Evolutionary conservation across 1,140 invertebrate species (phyloP), one percentile per base, ranked within the genome.

Genomic region (Drosophila jambulina): DNA sequence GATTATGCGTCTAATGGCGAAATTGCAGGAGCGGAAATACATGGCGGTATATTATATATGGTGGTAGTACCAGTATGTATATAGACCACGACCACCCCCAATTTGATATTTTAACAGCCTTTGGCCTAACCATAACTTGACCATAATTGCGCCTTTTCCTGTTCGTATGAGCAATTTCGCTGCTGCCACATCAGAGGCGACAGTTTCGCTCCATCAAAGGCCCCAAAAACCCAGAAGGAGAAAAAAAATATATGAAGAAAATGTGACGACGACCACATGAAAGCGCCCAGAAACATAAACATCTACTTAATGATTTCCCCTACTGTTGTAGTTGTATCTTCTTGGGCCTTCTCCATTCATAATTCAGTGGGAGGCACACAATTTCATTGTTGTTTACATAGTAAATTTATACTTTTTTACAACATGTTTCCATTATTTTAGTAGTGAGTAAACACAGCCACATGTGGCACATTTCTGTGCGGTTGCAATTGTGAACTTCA

Each of bases 401-500:
- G 85, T 88, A 88, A 88, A 88, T 88, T 88, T 88, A 88, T 88
- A 88, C 85, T 90, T 88, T 72, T 90, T 88, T 90, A 88, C 85
- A 81, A 88, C 85, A 85, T 90, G 81, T 81, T 90, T 88, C 78
- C 85, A 88, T 88, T 90, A 91, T 87, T 88, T 90, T 81, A 90
- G 85, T 91, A 90, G 85, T 88, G 80, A 90, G 88, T 85, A 88
- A 88, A 88, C 85, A 88, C 67, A 56, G 49, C 78, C 64, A 81
- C 68, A 72, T 63, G 68, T 60, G 51, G 61, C 65, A 88, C 84
- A 88, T 87, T 75, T 87, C 62, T 80, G 79, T 68, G 46, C 48
- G 58, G 70, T 27, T 51, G 58, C 78, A 74, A 57, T 79, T 63
- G 59, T 67, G 63, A 81, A 87, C 84, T 88, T 87, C 84, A 87